phyloP scores from a whole-genome alignment of 2,797 vertebrate genomes.

The Sphenopsis melanotis region DNA sequence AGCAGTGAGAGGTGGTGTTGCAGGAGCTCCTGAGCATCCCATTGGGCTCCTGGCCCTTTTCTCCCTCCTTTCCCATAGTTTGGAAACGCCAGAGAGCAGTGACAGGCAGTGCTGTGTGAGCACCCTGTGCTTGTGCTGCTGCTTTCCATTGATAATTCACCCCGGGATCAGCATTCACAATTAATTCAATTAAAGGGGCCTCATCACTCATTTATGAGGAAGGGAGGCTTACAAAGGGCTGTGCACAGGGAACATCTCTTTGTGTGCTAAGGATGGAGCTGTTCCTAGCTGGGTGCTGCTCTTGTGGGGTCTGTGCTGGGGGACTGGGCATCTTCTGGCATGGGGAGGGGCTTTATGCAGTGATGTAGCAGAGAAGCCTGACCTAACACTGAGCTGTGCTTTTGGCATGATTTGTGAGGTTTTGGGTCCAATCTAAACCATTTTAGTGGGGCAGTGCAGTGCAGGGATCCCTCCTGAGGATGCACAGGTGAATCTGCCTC shows the following conservation, averaged over 20 bases:
- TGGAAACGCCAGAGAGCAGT: constrained; percentile 17
- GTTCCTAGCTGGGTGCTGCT: background rate
- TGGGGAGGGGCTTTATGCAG: background rate
- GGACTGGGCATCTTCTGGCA: background rate
- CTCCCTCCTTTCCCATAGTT: constrained; percentile 25
- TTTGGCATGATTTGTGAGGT: background rate
- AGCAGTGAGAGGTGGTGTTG: background rate
- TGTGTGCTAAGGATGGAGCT: background rate
- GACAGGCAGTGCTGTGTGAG: background rate
- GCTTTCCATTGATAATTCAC: constrained; percentile 36
- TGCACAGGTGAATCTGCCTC: rapidly evolving
- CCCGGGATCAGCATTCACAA: background rate
- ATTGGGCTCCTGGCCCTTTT: background rate
- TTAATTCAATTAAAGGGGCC: constrained; percentile 70
- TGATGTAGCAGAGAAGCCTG: background rate
- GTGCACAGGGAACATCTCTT: background rate
- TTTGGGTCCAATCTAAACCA: background rate
- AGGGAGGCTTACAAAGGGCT: background rate
- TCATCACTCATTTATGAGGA: constrained; percentile 81
- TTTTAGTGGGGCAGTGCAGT: background rate
- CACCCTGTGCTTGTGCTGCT: constrained; percentile 14
- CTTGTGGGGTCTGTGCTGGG: background rate
- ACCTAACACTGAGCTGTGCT: background rate
- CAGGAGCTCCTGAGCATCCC: background rate
- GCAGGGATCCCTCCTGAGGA: background rate